phyloP scores from a whole-genome alignment of 2,797 vertebrate genomes.

The Zalophus californianus region DNA sequence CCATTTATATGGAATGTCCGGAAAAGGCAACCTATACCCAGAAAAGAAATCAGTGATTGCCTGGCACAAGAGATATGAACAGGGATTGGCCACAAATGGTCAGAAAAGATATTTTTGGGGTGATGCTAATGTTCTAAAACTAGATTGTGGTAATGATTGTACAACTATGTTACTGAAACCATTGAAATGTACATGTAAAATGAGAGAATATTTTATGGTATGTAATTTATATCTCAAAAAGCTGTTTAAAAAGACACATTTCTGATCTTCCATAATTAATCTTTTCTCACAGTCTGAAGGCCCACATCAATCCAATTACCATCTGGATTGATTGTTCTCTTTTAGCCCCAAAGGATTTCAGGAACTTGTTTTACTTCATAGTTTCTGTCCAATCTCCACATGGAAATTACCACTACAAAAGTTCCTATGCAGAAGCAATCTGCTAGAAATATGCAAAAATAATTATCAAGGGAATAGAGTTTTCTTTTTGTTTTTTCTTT shows the following conservation, averaged over 20 bases:
- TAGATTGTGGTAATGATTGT: background rate
- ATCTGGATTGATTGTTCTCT: background rate
- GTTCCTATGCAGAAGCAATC: background rate
- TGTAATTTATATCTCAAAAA: background rate
- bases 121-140: background rate
- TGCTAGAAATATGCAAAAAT: conserved; percentile 3
- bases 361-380: background rate
- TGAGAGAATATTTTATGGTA: background rate
- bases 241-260: background rate
- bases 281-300: background rate
- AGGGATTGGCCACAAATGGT: background rate
- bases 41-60: background rate
- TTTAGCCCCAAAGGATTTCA: background rate
- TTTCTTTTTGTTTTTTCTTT: background rate
- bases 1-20: background rate
- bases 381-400: background rate
- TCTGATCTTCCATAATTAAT: background rate
- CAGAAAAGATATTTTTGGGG: background rate
- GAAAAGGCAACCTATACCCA: background rate
- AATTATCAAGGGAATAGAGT: background rate
- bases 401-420: background rate
- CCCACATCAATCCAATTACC: background rate
- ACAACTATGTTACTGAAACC: background rate
- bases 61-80: background rate
- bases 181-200: background rate